Conservation (phyloP, 2,113 vertebrate species). For the Ellobius talpinus region DNA sequence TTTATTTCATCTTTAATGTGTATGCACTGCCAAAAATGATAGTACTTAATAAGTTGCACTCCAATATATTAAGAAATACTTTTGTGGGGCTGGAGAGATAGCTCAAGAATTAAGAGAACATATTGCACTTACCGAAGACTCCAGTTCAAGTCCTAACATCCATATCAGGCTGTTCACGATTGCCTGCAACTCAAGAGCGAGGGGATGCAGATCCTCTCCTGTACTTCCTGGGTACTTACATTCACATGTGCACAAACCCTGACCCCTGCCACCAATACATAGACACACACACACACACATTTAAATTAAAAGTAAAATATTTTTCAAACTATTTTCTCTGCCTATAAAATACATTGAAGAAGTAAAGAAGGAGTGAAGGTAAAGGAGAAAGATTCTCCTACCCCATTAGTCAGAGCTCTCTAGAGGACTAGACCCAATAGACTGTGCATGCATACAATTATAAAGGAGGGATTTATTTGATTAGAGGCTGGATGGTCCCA, state of each 20-base stretch:
- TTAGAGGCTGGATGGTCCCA: background rate
- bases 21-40: constrained; percentile 69
- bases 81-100: background rate
- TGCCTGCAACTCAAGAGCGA: background rate
- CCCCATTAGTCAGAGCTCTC: background rate
- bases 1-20: constrained; percentile 42
- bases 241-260: background rate
- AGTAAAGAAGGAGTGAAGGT: background rate
- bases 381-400: background rate
- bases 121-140: no score
- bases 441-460: background rate
- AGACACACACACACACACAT: background rate
- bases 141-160: background rate
- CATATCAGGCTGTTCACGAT: background rate
- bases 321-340: background rate
- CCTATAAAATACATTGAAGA: background rate
- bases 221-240: background rate
- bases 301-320: background rate
- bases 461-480: background rate
- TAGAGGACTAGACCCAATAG: background rate
- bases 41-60: background rate
- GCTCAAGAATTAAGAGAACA: background rate
- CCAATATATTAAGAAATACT: background rate
- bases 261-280: background rate
- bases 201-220: background rate